Evolutionary conservation across 1,140 invertebrate genomes (phyloP), one percentile per base, ranked within the genome.

Genomic region (Yoshiicerus persimilis): DNA sequence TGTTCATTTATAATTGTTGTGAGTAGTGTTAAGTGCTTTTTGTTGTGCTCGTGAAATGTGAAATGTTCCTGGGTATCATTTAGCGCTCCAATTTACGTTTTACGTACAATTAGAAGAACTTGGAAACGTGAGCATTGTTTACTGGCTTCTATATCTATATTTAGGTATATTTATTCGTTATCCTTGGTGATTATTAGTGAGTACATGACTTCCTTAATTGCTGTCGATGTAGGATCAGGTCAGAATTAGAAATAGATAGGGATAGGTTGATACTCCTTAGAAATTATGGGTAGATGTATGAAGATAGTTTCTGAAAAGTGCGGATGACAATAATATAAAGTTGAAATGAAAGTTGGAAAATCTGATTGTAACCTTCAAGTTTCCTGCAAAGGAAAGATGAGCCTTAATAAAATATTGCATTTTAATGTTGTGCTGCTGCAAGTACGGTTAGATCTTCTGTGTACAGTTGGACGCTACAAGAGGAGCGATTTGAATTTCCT

Each of bases 291-390:
- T 6, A 56, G 64, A 70, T 25, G 64, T 64, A 13, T 27, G 9
- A 9, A 27, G 23, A 25, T 23, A 32, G 32, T 70, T 47, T 47
- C 41, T 47, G n/a, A 56, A 56, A 56, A n/a, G 66, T 70, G 66
- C 25, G 66, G 66, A 70, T 70, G 66, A 30, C 66, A 70, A 70
- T 70, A 30, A 70, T 70, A 66, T 66, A 30, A 80, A 80, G 30
- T 34, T 80, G 75, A 80, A 80, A 38, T 32, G 75, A 80, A 80
- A 80, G 75, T 80, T 80, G 32, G 75, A 80, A 80, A 80, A 36
- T 80, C 70, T 36, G 70, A 34, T 77, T n/a, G 32, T 77, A 23
- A 80, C 75, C 32, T 80, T 56, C 47, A 56, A n/a, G 13, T 56
- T 56, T 56, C 47, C 47, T 56, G 47, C 47, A 56, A 9, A 47